A percentile compares a stretch with the other conserved stretches of the same genome.
phyloP scores from a whole-genome alignment of 2,113 vertebrate genomes.

The Scopus umbretta region DNA sequence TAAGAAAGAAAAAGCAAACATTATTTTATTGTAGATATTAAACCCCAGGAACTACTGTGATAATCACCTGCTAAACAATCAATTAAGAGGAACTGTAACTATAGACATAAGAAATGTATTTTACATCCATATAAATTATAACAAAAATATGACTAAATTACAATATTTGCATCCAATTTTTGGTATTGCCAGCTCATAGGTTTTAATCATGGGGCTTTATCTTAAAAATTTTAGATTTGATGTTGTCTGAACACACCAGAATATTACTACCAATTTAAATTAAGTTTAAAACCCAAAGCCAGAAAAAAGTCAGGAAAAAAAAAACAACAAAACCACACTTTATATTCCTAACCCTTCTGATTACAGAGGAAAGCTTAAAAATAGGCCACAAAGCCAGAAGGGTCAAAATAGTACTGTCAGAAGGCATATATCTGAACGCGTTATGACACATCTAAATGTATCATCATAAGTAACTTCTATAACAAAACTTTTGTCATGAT shows the following conservation, averaged over 20 bases:
- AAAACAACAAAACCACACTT: neutral
- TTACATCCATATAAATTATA: neutral
- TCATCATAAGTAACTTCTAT: neutral
- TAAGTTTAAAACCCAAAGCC: neutral
- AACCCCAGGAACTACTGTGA: neutral
- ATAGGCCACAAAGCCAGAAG: neutral
- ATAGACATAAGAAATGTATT: neutral
- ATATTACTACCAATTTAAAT: neutral
- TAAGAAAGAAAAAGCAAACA: neutral
- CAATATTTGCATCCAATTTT: neutral
- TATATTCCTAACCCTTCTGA: neutral
- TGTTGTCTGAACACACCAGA: neutral
- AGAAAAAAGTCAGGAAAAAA: neutral
- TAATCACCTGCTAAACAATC: neutral
- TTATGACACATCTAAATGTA: neutral
- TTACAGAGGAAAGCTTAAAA: neutral
- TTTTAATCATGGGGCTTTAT: neutral
- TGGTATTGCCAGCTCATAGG: neutral
- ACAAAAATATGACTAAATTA: neutral
- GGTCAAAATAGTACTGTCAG: neutral
- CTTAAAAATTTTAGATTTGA: neutral
- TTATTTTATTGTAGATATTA: constrained; percentile 16
- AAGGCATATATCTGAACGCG: neutral
- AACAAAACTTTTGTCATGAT: neutral
- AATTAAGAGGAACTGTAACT: neutral